Base-by-base conservation (phyloP, 2,113 vertebrate genomes). In the Corythaixoides concolor region DNA sequence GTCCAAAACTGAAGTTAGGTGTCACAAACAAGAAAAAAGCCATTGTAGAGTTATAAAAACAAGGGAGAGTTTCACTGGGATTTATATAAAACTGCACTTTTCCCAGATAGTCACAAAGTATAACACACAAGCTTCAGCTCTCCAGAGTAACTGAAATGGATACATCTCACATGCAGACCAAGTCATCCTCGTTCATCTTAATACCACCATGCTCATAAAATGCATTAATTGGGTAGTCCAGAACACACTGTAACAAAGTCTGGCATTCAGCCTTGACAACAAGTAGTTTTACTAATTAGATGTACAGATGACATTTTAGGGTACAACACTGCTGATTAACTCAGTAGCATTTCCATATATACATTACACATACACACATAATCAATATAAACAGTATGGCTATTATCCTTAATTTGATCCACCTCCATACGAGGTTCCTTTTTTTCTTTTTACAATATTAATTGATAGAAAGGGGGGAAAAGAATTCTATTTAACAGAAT, bases 391-490 rank as follows among this genome's bases (percentile, higher is more conserved):
- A 80, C 8, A 90, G 9, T 30, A 37, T 23, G 16, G 35, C 52
- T 80, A 63, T 41, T 59, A 80, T 12, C 14, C 35, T 45, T 16
- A 47, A 13, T 70, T 58, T 35, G 23, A 66, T 28, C 41, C 4
- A 41, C 22, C 55, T 60, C 32, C 37, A 22, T 20, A 67, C 15
- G 24, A 74, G 6, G 8, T 37, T 58, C 5, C n/a, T 55, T 85
- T 85, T 83, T 24, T 20, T 32, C 26, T 60, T 70, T 85, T 83
- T 50, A 67, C 9, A 28, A 11, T 27, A 80, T 30, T 80, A 81
- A 47, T 4, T 49, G 15, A 73, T 23, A 41, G 15, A 27, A 53
- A 5, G 4, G 7, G 3, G 32, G 5, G 1, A 2, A 9, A 0
- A 8, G 4, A 45, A 33, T 45, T 23, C 11, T 83, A 23, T 18